Percentiles rank a stretch among this genome's conserved stretches.
phyloP scores from a whole-genome alignment of 2,888 invertebrate species.

The Plebejus argus region DNA sequence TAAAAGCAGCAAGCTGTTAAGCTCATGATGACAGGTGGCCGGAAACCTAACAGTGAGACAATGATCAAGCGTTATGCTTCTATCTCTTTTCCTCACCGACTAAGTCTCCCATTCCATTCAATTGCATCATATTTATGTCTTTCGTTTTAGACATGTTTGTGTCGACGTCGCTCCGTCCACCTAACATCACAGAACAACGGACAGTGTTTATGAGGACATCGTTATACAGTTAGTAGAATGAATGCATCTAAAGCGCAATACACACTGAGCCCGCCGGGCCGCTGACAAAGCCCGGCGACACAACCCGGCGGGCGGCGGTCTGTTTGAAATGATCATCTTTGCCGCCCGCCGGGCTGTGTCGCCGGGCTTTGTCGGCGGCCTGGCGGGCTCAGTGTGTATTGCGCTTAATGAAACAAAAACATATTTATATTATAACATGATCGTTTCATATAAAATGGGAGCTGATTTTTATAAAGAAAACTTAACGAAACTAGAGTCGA shows the following conservation, averaged over 20 bases:
- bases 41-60: slow-evolving; percentile 57
- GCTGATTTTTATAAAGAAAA: neutral
- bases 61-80: slow-evolving; percentile 49
- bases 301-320: too few relatives aligned
- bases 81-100: slow-evolving; percentile 62
- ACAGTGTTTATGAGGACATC: slow-evolving; percentile 17
- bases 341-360: too few relatives aligned
- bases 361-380: too few relatives aligned
- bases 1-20: slow-evolving; percentile 46
- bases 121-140: slow-evolving; percentile 68
- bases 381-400: too few relatives aligned
- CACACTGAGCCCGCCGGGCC: too few relatives aligned
- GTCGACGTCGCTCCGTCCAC: slow-evolving; percentile 73
- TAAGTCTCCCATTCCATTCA: slow-evolving; percentile 75
- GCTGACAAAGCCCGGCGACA: too few relatives aligned
- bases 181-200: slow-evolving; percentile 62
- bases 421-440: neutral
- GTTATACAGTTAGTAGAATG: slow-evolving; percentile 35
- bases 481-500: neutral
- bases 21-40: slow-evolving; percentile 72
- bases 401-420: neutral
- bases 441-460: neutral
- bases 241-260: too few relatives aligned
- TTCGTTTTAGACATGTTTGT: slow-evolving; percentile 56
- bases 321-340: too few relatives aligned